phyloP scores from a whole-genome alignment of 2,113 vertebrate genomes.

The Crotalus helleri region DNA sequence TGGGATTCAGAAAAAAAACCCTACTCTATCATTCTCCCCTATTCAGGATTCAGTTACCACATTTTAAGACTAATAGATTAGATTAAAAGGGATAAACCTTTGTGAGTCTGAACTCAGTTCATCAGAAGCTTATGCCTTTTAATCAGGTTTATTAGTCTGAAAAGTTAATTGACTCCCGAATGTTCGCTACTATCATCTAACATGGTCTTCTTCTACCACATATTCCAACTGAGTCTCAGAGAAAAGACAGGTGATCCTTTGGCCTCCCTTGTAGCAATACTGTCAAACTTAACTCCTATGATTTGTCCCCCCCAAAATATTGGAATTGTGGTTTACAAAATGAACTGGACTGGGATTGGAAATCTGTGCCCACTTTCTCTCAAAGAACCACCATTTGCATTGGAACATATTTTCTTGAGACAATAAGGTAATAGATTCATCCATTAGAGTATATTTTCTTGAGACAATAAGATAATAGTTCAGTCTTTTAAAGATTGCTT shows the following conservation, averaged over 20 bases:
- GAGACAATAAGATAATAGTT: neutral
- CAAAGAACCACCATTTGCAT: neutral
- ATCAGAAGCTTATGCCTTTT: neutral
- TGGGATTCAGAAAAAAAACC: conserved; percentile 8
- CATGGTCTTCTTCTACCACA: neutral
- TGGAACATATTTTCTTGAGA: neutral
- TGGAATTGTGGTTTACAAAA: neutral
- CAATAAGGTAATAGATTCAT: neutral
- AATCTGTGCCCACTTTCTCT: neutral
- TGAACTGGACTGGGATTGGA: neutral
- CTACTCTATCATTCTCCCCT: neutral
- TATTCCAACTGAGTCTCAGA: neutral
- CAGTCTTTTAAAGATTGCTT: neutral
- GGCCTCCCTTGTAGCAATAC: neutral
- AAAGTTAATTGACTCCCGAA: neutral
- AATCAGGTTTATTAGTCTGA: neutral
- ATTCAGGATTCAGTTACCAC: conserved; percentile 13
- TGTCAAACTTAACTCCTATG: neutral
- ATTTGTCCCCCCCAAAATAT: neutral
- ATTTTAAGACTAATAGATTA: neutral
- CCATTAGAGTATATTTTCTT: neutral
- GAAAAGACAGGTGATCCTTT: neutral
- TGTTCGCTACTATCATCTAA: neutral
- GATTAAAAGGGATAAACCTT: neutral
- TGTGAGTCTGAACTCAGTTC: neutral